Conservation (phyloP, 2,888 invertebrate species). For the Carpatolechia fugitivella region DNA sequence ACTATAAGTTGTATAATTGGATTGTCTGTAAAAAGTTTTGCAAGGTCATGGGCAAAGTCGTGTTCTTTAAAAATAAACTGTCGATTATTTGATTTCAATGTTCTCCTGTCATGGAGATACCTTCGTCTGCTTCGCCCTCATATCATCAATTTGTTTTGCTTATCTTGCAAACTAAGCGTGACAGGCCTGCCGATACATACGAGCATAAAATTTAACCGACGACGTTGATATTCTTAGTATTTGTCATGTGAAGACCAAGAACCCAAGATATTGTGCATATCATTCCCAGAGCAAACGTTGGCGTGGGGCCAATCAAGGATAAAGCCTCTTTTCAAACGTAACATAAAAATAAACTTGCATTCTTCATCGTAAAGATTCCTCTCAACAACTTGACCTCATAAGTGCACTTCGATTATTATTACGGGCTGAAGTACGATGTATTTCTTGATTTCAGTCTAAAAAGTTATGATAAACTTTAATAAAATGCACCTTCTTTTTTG, state of each 20-base stretch:
- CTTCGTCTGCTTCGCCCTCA: conserved; percentile 4
- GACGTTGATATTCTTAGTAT: conserved; percentile 11
- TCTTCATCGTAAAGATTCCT: neutral
- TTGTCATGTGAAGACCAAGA: conserved; percentile 7
- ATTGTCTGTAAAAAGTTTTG: neutral
- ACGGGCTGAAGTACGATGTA: no score
- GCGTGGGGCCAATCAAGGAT: conserved; percentile 27
- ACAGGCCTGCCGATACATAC: conserved; percentile 33
- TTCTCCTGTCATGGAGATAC: conserved; percentile 11
- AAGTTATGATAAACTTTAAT: neutral
- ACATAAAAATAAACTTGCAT: conserved; percentile 11
- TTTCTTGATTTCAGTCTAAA: neutral
- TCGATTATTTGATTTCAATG: conserved; percentile 8
- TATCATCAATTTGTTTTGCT: conserved; percentile 19
- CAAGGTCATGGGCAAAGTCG: conserved; percentile 12
- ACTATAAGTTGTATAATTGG: neutral
- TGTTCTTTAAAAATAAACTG: conserved; percentile 8
- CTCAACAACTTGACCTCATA: neutral
- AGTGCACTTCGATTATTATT: conserved; percentile 5
- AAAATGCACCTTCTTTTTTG: conserved; percentile 28
- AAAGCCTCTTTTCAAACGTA: conserved; percentile 15
- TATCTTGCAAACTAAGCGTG: conserved; percentile 32
- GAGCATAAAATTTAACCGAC: conserved; percentile 10
- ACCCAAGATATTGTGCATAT: conserved; percentile 21
- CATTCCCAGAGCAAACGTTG: conserved; percentile 28